Base-by-base conservation (phyloP, 2,888 invertebrate species). In the Eupithecia vulgata region DNA sequence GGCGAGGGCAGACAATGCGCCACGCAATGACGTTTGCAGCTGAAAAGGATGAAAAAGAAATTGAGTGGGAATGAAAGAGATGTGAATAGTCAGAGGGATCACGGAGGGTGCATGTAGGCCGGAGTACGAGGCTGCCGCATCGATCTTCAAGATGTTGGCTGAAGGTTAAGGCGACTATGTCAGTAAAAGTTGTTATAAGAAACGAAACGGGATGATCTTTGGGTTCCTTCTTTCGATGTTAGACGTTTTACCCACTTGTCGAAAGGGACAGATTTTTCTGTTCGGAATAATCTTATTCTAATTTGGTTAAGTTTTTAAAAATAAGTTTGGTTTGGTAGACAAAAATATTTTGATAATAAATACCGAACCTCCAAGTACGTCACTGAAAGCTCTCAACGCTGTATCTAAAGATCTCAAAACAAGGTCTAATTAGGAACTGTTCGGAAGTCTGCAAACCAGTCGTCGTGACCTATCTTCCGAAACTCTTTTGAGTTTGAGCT, bases 1-100 rank as follows among this genome's bases (percentile, higher is more conserved):
- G 66, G 73, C 72, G 70, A 57, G 74, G 57, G 84, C 85, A 91
- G 92, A 93, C 94, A 93, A 92, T 92, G 94, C 93, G 93, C 93
- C 90, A 91, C 91, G 92, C 93, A 90, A 90, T 94, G 93, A 93
- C 93, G 94, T 93, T 94, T 92, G 89, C 86, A 90, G 69, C 78
- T 81, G 84, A 88, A 82, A 83, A 88, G 82, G 89, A 90, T 67
- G 77, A 83, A 76, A 83, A 84, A 74, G 72, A 71, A 75, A 75
- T 77, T 77, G 76, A 62, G 68, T 71, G 78, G 68, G 89, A 81
- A 83, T 70, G 85, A 91, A 78, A 81, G 90, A 85, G 92, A 89
- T 15, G 79, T 62, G 81, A 81, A 78, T 79, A 80, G 21, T 37
- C 40, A 40, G 75, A 88, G 89, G 93, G 91, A 92, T 92, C 93